Conservation (phyloP, 1,140 invertebrate species). For the Latrodectus geometricus region DNA sequence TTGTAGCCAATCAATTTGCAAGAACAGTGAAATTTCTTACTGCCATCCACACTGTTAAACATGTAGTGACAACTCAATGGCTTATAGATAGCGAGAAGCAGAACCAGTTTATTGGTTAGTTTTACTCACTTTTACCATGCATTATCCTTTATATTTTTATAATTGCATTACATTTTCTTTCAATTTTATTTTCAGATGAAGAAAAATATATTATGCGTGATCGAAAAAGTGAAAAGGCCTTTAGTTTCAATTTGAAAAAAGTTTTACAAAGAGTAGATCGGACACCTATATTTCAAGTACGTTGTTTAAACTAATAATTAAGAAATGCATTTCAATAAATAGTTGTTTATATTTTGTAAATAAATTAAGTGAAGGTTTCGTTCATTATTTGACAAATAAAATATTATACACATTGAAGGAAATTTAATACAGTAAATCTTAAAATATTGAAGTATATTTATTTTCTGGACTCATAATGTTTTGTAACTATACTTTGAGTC, state of each 20-base stretch:
- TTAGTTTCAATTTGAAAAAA: slow-evolving; percentile 81
- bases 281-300: slow-evolving; percentile 72
- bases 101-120: slow-evolving; percentile 79
- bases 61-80: slow-evolving; percentile 86
- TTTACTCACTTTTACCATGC: background rate
- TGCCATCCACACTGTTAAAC: slow-evolving; percentile 80
- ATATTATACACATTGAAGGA: background rate
- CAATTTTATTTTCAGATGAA: slow-evolving; percentile 66
- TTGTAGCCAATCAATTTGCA: slow-evolving; percentile 81
- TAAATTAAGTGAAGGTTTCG: background rate
- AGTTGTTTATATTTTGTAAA: background rate
- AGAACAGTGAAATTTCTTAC: slow-evolving; percentile 88
- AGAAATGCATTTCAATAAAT: background rate
- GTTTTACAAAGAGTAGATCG: slow-evolving; percentile 76
- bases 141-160: background rate
- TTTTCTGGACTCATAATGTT: too few relatives aligned
- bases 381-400: background rate
- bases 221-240: slow-evolving; percentile 81
- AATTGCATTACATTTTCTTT: background rate
- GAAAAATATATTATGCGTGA: slow-evolving; percentile 74
- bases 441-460: too few relatives aligned
- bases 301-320: slow-evolving; percentile 41
- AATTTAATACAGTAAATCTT: background rate
- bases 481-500: too few relatives aligned
- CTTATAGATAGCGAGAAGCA: slow-evolving; percentile 80